Evolutionary conservation across 2,113 vertebrate species (phyloP), one percentile per base, ranked within the genome.

Genomic region (Colossoma macropomum): DNA sequence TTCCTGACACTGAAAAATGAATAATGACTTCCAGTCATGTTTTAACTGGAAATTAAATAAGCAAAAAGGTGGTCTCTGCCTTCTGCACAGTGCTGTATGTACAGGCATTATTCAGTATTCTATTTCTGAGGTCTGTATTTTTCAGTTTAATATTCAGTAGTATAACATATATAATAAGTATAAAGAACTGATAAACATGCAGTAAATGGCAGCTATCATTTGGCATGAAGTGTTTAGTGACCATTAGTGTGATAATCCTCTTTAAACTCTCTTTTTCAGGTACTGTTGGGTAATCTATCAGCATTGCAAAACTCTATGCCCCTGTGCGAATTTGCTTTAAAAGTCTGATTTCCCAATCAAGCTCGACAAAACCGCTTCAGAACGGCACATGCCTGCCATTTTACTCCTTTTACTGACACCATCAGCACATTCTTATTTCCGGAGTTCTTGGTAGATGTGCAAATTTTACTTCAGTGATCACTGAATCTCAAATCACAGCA

Each of bases 361-460:
- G 86, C 90, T 83, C 90, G 93, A 92, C 92, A 93, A 91, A 89
- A 59, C 91, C 34, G 79, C 32, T 69, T 90, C 79, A 79, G 91
- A 94, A 93, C 92, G 90, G 92, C 90, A 94, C 62, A 71, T 25
- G 85, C 84, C 87, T 50, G 83, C 62, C 75, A 83, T 86, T 88
- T 80, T 85, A 80, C 65, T 87, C 81, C 84, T 89, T 88, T 87
- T 85, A 89, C 81, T 89, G 89, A 89, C 88, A 89, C 69, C 77
- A 88, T 95, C 93, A 94, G 94, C 94, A 93, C 84, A 93, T 93
- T 88, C 80, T 27, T 85, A 74, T 84, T 94, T 94, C 93, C 90
- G 87, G 90, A 62, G 56, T 50, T 86, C 89, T 91, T 91, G 91
- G 91, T 92, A 83, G 84, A 92, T 91, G 89, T 86, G 91, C 90